phyloP scores from a whole-genome alignment of 2,113 vertebrate genomes.

The Calidris pygmaea region DNA sequence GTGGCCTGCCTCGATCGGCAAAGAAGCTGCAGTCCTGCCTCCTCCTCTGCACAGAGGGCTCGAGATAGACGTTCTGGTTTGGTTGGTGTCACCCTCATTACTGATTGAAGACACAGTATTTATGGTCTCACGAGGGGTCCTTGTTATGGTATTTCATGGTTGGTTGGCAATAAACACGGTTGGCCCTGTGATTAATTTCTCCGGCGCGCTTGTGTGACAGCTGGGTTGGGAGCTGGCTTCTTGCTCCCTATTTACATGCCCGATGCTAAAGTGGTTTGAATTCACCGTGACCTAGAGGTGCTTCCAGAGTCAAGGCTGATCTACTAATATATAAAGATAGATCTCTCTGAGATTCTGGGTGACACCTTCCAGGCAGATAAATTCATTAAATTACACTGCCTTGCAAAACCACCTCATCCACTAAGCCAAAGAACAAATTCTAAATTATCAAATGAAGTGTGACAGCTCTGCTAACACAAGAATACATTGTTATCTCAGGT shows the following conservation, averaged over 20 bases:
- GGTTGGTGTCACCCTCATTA: neutral
- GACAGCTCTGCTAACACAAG: slow-evolving; percentile 34
- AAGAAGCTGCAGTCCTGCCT: neutral
- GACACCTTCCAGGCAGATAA: slow-evolving; percentile 11
- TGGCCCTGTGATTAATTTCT: slow-evolving; percentile 38
- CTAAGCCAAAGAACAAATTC: slow-evolving; percentile 27
- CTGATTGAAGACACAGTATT: neutral
- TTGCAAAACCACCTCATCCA: slow-evolving; percentile 2
- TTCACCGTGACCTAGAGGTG: neutral
- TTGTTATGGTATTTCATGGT: neutral
- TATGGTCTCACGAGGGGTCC: neutral
- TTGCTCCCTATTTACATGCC: neutral
- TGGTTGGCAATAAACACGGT: neutral
- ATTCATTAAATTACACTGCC: neutral
- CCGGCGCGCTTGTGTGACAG: rapidly evolving
- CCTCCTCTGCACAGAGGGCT: neutral
- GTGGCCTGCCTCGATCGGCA: neutral
- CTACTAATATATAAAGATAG: slow-evolving; percentile 31
- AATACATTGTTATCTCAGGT: slow-evolving; percentile 30
- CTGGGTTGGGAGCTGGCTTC: slow-evolving; percentile 23
- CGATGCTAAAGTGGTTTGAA: neutral
- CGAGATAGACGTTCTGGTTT: neutral
- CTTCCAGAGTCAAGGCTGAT: slow-evolving; percentile 21
- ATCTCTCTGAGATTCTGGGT: neutral
- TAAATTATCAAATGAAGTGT: slow-evolving; percentile 41